These are phyloP conservation scores for Luperina testacea DNA, from an alignment of 2,888 invertebrate genomes.

Conservation along the genomic window DNA sequence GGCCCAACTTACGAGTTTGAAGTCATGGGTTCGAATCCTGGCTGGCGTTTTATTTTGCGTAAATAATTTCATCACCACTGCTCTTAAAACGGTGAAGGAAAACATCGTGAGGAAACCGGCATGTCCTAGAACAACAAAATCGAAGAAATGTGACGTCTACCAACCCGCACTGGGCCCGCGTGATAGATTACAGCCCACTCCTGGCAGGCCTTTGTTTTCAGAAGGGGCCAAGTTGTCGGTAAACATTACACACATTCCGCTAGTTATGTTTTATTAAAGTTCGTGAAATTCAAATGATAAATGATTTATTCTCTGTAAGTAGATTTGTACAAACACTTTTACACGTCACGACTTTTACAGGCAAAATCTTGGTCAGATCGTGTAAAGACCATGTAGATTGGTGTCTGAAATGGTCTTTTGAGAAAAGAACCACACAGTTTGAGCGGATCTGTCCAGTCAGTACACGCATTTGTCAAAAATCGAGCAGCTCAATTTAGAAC, in stretches of 20 bases:
- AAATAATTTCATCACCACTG: neutral
- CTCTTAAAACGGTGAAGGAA: neutral
- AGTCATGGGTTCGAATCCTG: neutral
- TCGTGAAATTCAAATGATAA: too few species aligned
- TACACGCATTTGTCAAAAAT: too few species aligned
- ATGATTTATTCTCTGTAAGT: too few species aligned
- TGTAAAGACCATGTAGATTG: too few species aligned
- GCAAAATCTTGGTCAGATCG: too few species aligned
- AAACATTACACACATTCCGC: neutral
- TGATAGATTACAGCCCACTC: neutral
- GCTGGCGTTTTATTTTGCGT: neutral
- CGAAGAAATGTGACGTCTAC: neutral
- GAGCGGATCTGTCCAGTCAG: too few species aligned
- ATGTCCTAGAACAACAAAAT: neutral
- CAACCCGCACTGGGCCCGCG: too few species aligned
- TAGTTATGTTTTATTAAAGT: neutral
- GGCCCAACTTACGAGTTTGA: neutral
- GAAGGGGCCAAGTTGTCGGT: neutral
- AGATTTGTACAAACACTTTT: too few species aligned
- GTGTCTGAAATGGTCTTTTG: too few species aligned
- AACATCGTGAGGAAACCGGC: neutral
- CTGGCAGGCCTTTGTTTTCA: neutral
- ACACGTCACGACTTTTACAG: too few species aligned
- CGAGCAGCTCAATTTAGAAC: too few species aligned
- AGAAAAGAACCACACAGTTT: too few species aligned